phyloP scores from a whole-genome alignment of 2,888 invertebrate species.

The Syrista parreyssii region DNA sequence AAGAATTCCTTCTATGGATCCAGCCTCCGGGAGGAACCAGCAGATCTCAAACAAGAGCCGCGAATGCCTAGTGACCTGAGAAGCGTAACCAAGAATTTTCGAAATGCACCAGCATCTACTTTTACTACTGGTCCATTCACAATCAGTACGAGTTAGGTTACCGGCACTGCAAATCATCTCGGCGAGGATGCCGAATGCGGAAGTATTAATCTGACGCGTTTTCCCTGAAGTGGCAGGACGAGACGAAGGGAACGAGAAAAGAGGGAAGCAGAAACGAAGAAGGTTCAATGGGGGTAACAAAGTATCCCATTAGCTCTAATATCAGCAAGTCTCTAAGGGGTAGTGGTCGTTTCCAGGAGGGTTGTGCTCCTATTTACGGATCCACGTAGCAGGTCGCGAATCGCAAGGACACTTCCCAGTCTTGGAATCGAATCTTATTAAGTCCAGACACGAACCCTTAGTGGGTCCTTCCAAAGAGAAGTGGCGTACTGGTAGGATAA shows the following conservation, averaged over 20 bases:
- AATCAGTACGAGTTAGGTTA: background rate
- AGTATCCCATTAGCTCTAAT: constrained; percentile 52
- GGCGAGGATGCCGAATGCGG: constrained; percentile 36
- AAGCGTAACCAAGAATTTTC: constrained; percentile 61
- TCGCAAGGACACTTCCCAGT: background rate
- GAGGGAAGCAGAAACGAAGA: background rate
- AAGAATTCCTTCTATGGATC: background rate
- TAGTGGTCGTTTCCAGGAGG: constrained; percentile 33
- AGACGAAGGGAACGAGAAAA: background rate
- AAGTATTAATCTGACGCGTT: constrained; percentile 45
- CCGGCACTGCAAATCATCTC: background rate
- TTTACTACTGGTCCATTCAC: constrained; percentile 31
- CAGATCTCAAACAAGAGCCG: constrained; percentile 3
- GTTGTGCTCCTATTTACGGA: constrained; percentile 14
- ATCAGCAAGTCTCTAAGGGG: constrained; percentile 27
- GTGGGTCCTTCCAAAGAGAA: background rate
- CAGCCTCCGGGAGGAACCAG: background rate
- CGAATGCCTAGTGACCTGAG: constrained; percentile 58
- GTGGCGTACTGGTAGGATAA: background rate
- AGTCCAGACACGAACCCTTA: background rate
- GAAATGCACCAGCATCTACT: constrained; percentile 18
- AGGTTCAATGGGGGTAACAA: constrained; percentile 37
- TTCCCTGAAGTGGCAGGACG: background rate
- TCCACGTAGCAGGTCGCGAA: background rate
- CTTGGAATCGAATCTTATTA: background rate